These are phyloP conservation scores for Macaca mulatta DNA, from an alignment of 2,113 vertebrate species.

Conservation along the genomic window DNA sequence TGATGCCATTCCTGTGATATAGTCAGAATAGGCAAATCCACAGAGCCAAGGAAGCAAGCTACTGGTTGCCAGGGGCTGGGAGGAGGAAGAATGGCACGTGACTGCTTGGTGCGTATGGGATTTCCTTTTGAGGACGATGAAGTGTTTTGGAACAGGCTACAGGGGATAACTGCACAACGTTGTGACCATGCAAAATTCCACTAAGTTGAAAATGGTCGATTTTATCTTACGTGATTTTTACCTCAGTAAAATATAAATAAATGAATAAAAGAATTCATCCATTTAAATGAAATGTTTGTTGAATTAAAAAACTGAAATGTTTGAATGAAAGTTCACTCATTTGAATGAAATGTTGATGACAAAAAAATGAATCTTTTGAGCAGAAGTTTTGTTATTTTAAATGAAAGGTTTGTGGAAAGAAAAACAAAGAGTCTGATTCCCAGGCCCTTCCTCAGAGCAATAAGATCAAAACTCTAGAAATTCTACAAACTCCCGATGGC, in stretches of 20 bases:
- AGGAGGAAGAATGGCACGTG: neutral
- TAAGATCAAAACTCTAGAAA: neutral
- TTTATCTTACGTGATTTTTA: neutral
- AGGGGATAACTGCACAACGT: rapidly evolving
- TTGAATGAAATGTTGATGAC: neutral
- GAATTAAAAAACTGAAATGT: neutral
- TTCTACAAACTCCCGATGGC: neutral
- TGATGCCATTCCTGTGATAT: neutral
- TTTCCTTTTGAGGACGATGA: neutral
- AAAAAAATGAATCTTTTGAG: neutral
- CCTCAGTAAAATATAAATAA: neutral
- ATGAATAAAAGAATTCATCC: neutral
- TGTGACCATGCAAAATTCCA: neutral
- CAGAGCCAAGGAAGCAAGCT: neutral
- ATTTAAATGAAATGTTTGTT: neutral
- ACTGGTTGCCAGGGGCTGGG: neutral
- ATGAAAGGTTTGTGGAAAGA: neutral
- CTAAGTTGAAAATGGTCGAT: neutral
- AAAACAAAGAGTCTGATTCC: neutral
- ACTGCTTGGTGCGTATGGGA: rapidly evolving
- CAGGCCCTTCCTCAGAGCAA: neutral
- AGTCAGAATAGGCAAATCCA: neutral
- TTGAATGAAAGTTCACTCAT: neutral
- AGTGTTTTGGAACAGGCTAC: neutral
- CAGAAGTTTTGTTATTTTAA: neutral